Evolutionary conservation across 2,113 vertebrate species (phyloP), one percentile per base, ranked within the genome.

Genomic region (Spea bombifrons): DNA sequence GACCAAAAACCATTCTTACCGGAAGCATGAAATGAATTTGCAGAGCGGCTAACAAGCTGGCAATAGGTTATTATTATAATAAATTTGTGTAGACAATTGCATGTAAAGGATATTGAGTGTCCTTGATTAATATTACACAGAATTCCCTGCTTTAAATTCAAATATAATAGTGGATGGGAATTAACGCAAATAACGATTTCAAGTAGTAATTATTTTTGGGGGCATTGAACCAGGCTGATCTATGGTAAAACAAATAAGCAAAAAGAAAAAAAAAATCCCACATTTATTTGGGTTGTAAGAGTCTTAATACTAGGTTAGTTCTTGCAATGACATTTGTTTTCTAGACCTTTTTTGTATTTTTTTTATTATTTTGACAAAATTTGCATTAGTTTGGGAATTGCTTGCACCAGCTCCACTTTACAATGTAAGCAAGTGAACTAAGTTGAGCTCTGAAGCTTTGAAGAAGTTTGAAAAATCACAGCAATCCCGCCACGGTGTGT

Each of bases 381-480:
- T 30, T 12, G 50, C 50, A 8, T 53, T 53, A 2, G 50, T 53
- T 53, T 53, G 50, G 30, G 30, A 30, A 30, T 30, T 30, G 30
- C 30, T 2, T 5, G 64, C 13, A 13, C 16, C 15, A 8, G 48
- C 63, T 13, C 10, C 49, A 17, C 46, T 30, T 64, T 65, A 30
- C 73, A 52, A 43, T 66, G 4, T 16, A 76, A 67, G 64, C 12
- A 59, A 76, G 75, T 76, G 45, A 76, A 67, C 75, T 30, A 69
- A 66, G 75, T 76, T 45, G 75, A 69, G 65, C 75, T 68, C 16
- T 59, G 52, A 73, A 73, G 77, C 77, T 71, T 77, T 73, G 63
- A 79, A 73, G 71, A 79, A 79, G 69, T 79, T 79, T 79, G 77
- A 79, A 79, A 79, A 73, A 79, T 79, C 77, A 67, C 70, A 79